phyloP scores from a whole-genome alignment of 2,797 vertebrate genomes.

The Vipera latastei region DNA sequence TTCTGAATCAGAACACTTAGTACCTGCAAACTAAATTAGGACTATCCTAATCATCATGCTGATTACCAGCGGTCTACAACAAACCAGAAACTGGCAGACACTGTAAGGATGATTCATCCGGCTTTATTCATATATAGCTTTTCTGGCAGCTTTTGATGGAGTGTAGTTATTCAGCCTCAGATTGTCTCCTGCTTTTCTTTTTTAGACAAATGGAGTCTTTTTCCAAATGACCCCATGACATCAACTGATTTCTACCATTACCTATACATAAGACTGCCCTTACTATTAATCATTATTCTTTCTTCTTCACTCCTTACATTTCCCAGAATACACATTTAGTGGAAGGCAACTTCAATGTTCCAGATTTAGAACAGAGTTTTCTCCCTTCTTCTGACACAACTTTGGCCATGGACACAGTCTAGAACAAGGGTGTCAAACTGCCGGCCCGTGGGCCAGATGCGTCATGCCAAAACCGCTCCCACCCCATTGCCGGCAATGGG shows the following conservation, averaged over 20 bases:
- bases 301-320: background rate
- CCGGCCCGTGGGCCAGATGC: no score
- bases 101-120: background rate
- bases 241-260: background rate
- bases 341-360: background rate
- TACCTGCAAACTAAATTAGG: background rate
- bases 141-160: background rate
- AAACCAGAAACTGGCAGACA: background rate
- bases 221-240: background rate
- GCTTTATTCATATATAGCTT: background rate
- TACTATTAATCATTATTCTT: background rate
- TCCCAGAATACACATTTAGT: background rate
- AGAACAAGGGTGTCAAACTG: background rate
- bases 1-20: background rate
- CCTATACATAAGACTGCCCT: background rate
- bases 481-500: no score
- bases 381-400: background rate
- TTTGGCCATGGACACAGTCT: background rate
- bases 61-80: background rate
- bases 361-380: background rate
- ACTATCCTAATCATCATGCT: background rate
- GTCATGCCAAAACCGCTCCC: no score
- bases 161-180: background rate
- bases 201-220: background rate
- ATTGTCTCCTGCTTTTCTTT: constrained; percentile 4